A percentile compares a stretch with the other conserved stretches of the same genome.
Conservation (phyloP, 1,140 invertebrate species). For the Papilio aristodemus region DNA sequence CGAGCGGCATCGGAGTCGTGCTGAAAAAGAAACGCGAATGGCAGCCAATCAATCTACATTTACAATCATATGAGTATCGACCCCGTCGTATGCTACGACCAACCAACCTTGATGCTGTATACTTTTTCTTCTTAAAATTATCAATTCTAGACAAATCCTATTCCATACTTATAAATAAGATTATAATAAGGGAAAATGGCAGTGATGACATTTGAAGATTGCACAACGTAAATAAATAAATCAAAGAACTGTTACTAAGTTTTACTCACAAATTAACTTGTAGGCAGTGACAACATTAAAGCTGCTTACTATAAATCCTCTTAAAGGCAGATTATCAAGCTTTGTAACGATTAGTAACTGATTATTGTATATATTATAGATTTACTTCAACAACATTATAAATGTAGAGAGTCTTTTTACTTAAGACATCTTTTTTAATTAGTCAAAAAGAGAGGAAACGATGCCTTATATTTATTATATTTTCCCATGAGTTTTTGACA, state of each 20-base stretch:
- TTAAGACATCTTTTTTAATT: neutral
- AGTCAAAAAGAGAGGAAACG: neutral
- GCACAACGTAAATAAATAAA: too few species aligned
- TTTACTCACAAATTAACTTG: slow-evolving; percentile 4
- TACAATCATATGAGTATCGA: slow-evolving; percentile 78
- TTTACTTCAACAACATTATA: slow-evolving; percentile 16
- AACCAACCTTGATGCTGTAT: slow-evolving; percentile 55
- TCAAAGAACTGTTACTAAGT: too few species aligned
- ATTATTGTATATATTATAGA: slow-evolving; percentile 21
- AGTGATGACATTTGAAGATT: too few species aligned
- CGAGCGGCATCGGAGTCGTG: slow-evolving; percentile 44
- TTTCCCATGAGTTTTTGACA: too few species aligned
- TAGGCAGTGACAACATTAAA: slow-evolving; percentile 22
- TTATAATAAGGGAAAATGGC: too few species aligned
- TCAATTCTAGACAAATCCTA: neutral
- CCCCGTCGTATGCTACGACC: slow-evolving; percentile 40
- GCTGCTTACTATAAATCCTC: slow-evolving; percentile 26
- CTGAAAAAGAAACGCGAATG: slow-evolving; percentile 67
- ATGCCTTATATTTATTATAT: neutral
- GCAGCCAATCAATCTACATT: slow-evolving; percentile 77
- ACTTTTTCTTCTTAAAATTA: neutral
- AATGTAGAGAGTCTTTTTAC: slow-evolving; percentile 9
- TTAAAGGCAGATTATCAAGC: slow-evolving; percentile 3
- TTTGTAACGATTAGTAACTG: slow-evolving; percentile 30
- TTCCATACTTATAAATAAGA: neutral